Evolutionary conservation across 2,888 invertebrate genomes (phyloP), one percentile per base, ranked within the genome.

Genomic region (Ptychoptera contaminata): DNA sequence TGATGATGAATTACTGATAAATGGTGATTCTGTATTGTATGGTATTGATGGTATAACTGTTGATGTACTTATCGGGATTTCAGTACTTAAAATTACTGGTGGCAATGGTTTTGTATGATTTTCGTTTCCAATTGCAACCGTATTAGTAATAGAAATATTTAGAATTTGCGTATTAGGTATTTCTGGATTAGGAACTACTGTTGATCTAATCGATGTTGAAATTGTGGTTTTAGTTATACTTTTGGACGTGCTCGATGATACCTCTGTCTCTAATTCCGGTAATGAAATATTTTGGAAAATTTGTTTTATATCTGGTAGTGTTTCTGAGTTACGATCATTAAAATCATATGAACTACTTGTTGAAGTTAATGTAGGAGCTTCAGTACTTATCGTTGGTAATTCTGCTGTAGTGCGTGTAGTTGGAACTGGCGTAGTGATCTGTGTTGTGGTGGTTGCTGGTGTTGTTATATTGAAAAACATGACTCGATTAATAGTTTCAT

Each of bases 151-250:
- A 30, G 40, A 23, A 8, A 38, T 48, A 2, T 31, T 46, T 4
- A 37, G 53, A 5, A 54, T 50, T 30, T 51, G 47, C 12, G 54
- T 51, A 29, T 40, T 43, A 2, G 44, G 12, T 2, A 15, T 34
- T 15, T 12, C 30, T 29, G 31, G 15, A 23, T 32, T 41, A 2
- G 63, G 60, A 48, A 62, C 54, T 1, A 59, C 57, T 0, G 63
- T 63, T 8, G 64, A 63, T 11, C 59, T 56, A 37, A 62, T 56
- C 1, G 69, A 69, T 11, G 69, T 67, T 6, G 70, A 62, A 51
- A 67, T 63, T 1, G 73, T 70, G 29, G 70, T 71, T 10, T 68
- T 62, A 36, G 63, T 55, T 16, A 64, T 58, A 7, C 65, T 60
- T 48, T 60, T 62, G 12, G 62, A 56, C 9, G 59, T 54, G 7